Evolutionary conservation across 2,113 vertebrate species (phyloP).

Genomic region (Poecilia latipinna): DNA sequence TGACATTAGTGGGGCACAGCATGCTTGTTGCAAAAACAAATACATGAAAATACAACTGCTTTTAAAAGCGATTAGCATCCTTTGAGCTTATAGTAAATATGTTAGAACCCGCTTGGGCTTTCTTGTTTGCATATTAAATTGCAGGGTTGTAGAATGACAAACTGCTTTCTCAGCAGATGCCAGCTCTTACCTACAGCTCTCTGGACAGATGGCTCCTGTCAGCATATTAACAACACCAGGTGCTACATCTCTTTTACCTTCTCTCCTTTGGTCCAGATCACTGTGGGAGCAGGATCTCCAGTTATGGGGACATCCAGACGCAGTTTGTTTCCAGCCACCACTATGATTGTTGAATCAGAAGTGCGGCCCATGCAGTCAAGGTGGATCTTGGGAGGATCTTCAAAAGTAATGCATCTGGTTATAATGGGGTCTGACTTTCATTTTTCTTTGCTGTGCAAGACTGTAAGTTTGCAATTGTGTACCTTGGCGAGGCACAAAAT

Average conservation of each 20-base stretch:
- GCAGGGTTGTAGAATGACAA: neutral
- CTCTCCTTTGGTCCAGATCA: slow-evolving; percentile 92
- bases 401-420: neutral
- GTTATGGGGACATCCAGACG: slow-evolving; percentile 95
- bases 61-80: neutral
- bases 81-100: neutral
- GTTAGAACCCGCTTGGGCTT: neutral
- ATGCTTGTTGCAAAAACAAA: too few relatives aligned
- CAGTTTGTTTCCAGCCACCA: slow-evolving; percentile 95
- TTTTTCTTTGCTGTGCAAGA: neutral
- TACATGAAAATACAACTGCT: neutral
- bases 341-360: slow-evolving; percentile 89
- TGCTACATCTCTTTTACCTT: slow-evolving; percentile 80
- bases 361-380: slow-evolving; percentile 88
- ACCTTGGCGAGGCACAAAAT: slow-evolving; percentile 97
- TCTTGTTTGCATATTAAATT: neutral
- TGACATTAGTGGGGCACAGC: neutral
- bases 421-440: neutral
- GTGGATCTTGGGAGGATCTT: slow-evolving; percentile 98
- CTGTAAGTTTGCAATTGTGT: neutral
- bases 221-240: neutral
- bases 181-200: slow-evolving; percentile 20
- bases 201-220: slow-evolving; percentile 17
- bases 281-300: slow-evolving; percentile 93
- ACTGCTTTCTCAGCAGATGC: neutral